Percentiles rank a stretch among this genome's conserved stretches.
phyloP scores from a whole-genome alignment of 2,113 vertebrate species.

The Syngnathoides biaculeatus region DNA sequence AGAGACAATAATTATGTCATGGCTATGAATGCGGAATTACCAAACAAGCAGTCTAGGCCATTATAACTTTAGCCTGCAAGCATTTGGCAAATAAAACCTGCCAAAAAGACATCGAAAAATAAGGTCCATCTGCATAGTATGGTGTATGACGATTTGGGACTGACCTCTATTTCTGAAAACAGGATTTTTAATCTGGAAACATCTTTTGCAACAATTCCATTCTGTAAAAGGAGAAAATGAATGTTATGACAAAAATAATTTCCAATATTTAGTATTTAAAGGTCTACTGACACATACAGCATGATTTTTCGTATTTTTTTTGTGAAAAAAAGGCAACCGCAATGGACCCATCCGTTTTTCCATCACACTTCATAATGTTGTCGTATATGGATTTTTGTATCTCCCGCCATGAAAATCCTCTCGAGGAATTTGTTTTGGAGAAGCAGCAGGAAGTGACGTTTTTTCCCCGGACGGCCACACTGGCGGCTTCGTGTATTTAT shows the following conservation, averaged over 20 bases:
- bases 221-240: constrained; percentile 67
- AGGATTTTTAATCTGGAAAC: constrained; percentile 92
- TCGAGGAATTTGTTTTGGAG: too few relatives aligned
- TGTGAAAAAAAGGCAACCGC: too few relatives aligned
- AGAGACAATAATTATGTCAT: constrained; percentile 17
- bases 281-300: too few relatives aligned
- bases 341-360: too few relatives aligned
- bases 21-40: not conserved
- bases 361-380: too few relatives aligned
- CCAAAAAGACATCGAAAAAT: not conserved
- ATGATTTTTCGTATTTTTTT: too few relatives aligned
- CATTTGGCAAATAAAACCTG: constrained; percentile 3
- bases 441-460: too few relatives aligned
- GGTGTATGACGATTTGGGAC: not conserved
- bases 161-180: constrained; percentile 93
- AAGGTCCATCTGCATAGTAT: not conserved
- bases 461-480: too few relatives aligned
- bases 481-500: too few relatives aligned
- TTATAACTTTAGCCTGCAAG: constrained; percentile 1
- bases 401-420: too few relatives aligned
- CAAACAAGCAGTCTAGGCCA: constrained; percentile 8
- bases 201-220: constrained; percentile 96
- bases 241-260: not conserved
- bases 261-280: not conserved
- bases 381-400: too few relatives aligned